These are phyloP conservation scores for Gymnocephalus cernua DNA, from an alignment of 2,113 vertebrate species.

Conservation along the genomic window DNA sequence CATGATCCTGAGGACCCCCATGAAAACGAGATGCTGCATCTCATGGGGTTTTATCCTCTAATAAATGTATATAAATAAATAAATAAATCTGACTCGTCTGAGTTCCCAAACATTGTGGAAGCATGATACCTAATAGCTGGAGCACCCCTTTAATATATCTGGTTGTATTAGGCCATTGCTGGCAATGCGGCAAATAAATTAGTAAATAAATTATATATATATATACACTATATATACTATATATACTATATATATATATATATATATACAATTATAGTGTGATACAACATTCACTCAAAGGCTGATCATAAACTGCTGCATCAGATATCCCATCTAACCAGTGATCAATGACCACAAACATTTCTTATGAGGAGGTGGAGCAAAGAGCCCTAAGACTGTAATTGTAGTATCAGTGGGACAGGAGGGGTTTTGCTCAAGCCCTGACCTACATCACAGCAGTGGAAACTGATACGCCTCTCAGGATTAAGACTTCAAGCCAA, in stretches of 20 bases:
- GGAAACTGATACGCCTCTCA: slow-evolving; percentile 75
- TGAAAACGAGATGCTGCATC: too few species aligned
- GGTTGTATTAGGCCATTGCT: neutral
- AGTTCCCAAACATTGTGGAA: neutral
- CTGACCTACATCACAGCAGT: slow-evolving; percentile 80
- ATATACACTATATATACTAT: too few species aligned
- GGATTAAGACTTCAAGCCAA: slow-evolving; percentile 77
- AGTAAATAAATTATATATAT: too few species aligned
- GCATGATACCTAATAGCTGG: neutral
- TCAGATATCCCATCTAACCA: slow-evolving; percentile 8
- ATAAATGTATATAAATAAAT: too few species aligned
- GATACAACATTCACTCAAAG: neutral
- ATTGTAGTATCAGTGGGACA: slow-evolving; percentile 63
- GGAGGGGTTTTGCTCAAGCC: slow-evolving; percentile 68
- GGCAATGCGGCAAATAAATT: neutral
- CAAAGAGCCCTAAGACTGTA: slow-evolving; percentile 33
- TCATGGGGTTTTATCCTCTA: too few species aligned
- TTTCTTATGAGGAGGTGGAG: slow-evolving; percentile 33
- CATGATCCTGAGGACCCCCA: too few species aligned
- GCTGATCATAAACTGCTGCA: slow-evolving; percentile 7
- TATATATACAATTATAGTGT: neutral
- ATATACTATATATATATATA: too few species aligned
- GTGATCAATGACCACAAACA: slow-evolving; percentile 42
- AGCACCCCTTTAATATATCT: neutral
- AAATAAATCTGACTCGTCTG: neutral